These are phyloP conservation scores for Drosophila dunni DNA, from an alignment of 1,140 invertebrate species.

Conservation along the genomic window DNA sequence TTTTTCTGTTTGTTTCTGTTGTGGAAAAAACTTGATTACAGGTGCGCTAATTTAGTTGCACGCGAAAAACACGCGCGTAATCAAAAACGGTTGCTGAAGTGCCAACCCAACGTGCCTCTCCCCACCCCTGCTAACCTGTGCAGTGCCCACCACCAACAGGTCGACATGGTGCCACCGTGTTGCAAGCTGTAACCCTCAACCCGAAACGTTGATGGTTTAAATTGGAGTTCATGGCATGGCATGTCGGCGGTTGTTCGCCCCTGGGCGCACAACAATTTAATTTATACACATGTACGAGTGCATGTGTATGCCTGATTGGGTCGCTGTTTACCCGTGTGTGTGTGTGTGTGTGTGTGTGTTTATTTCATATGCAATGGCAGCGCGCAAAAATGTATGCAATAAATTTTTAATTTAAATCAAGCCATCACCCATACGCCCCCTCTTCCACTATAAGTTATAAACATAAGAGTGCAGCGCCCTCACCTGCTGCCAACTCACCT, in stretches of 20 bases:
- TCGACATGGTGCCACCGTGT: background rate
- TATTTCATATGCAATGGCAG: constrained; percentile 58
- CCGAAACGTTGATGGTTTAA: constrained; percentile 63
- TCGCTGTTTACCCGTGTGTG: background rate
- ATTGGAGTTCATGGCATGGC: constrained; percentile 78
- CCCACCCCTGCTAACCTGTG: background rate
- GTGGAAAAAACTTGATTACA: constrained; percentile 75
- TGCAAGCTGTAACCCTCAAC: constrained; percentile 60
- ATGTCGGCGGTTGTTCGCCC: constrained; percentile 68
- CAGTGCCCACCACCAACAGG: constrained; percentile 16
- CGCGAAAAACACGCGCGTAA: constrained; percentile 80
- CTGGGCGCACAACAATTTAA: constrained; percentile 76
- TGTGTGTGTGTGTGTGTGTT: constrained; percentile 28
- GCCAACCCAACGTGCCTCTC: constrained; percentile 33
- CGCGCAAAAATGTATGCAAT: constrained; percentile 79
- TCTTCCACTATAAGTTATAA: constrained; percentile 41
- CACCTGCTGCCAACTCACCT: constrained; percentile 15
- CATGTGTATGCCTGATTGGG: constrained; percentile 15
- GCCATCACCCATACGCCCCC: constrained; percentile 43
- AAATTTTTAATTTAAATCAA: constrained; percentile 83
- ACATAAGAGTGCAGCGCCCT: constrained; percentile 66
- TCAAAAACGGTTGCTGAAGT: constrained; percentile 79
- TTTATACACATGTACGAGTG: constrained; percentile 58
- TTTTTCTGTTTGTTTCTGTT: constrained; percentile 33
- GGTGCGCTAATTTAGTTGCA: constrained; percentile 81